Evolutionary conservation across 2,888 invertebrate species (phyloP).

Genomic region (Eulithis prunata): DNA sequence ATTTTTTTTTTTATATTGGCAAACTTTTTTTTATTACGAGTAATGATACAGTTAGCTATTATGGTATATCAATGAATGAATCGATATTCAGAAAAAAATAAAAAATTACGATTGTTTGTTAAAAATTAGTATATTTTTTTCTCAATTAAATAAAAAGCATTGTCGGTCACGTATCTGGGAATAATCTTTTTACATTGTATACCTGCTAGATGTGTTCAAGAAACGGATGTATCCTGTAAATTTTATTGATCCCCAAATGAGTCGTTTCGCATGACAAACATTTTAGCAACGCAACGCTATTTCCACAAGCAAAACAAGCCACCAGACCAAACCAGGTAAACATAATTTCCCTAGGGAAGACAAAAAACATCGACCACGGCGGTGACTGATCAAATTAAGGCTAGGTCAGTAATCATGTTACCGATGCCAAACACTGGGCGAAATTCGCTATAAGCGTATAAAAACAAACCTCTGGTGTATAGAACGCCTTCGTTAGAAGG

Average conservation of each 20-base stretch:
- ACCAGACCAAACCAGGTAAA: conserved; percentile 58
- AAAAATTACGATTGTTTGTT: no score
- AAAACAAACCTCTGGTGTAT: conserved; percentile 79
- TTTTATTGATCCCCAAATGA: neutral
- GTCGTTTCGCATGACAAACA: conserved; percentile 1
- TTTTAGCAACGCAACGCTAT: conserved; percentile 22
- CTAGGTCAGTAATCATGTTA: conserved; percentile 83
- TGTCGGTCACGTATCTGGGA: no score
- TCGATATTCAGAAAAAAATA: no score
- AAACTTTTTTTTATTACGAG: neutral
- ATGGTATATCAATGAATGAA: no score
- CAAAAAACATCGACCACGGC: conserved; percentile 67
- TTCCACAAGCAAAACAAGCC: conserved; percentile 30
- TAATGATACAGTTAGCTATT: no score
- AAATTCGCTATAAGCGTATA: conserved; percentile 73
- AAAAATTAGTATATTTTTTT: no score
- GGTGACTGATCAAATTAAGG: conserved; percentile 78
- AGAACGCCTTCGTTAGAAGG: conserved; percentile 76
- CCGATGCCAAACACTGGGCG: conserved; percentile 78
- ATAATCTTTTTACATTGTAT: no score
- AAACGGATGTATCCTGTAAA: no score
- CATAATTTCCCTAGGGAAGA: conserved; percentile 60
- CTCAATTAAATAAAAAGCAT: no score
- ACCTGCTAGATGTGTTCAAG: no score
- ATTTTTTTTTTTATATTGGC: neutral